Evolutionary conservation across 2,888 invertebrate genomes (phyloP).

Genomic region (Uropetala carovei): DNA sequence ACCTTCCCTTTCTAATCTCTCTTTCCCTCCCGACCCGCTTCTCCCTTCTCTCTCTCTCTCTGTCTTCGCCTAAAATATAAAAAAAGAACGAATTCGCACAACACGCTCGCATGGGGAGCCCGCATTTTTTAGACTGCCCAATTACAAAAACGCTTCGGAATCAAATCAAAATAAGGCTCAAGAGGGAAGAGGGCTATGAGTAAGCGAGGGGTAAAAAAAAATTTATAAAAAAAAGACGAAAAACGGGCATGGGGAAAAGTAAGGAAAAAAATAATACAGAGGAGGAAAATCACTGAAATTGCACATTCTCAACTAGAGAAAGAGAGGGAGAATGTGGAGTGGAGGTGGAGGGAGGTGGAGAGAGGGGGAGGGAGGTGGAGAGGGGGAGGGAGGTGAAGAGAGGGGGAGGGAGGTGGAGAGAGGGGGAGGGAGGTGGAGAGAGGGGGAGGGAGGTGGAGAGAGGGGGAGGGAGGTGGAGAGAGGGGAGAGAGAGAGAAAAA

Average conservation of each 20-base stretch:
- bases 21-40: background rate
- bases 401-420: background rate
- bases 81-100: background rate
- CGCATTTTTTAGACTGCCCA: conserved; percentile 12
- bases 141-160: conserved; percentile 1
- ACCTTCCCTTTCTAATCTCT: background rate
- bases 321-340: background rate
- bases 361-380: background rate
- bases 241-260: background rate
- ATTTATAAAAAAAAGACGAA: background rate
- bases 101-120: background rate
- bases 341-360: background rate
- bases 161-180: conserved; percentile 27
- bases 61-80: background rate
- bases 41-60: background rate
- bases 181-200: background rate
- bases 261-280: background rate
- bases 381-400: background rate
- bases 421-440: background rate
- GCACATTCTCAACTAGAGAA: background rate
- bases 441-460: background rate
- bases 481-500: background rate
- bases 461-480: background rate
- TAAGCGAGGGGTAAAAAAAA: background rate
- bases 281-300: background rate